Evolutionary conservation across 2,888 invertebrate species (phyloP), one percentile per base, ranked within the genome.

Genomic region (Spilarctia lutea): DNA sequence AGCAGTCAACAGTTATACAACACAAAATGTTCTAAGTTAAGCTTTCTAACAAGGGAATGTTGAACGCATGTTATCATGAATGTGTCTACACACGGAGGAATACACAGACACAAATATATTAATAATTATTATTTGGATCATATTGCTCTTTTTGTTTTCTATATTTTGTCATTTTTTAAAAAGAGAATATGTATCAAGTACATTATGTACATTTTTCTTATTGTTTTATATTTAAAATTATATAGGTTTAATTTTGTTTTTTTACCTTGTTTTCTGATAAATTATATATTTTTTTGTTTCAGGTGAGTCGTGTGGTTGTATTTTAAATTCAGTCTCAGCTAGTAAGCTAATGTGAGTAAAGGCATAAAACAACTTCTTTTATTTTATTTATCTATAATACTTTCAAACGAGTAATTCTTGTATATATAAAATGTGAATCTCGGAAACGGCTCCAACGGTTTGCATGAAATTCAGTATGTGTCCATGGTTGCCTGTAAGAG

Each of bases 241-340:
- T 20, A 7, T 8, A 8, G 8, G 20, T 20, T 52, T 52, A 20
- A 8, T 20, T 24, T 52, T 24, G 11, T 11, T n/a, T 56, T n/a
- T 11, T n/a, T 56, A 4, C 13, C 0, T 30, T 3, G 0, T 16
- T 6, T 27, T 27, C 16, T 16, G 11, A 27, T 30, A 13, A 63
- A 63, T 63, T 0, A 27, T 60, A 27, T 63, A n/a, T n/a, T n/a
- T 80, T 75, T 78, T 85, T 16, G 24, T 70, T 83, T 67, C 86
- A 87, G 88, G 66, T 72, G 39, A 66, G 72, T 72, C 67, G 11
- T 67, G 42, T 39, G 10, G 30, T n/a, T 10, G 27, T 27, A 3
- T 35, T 0, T 68, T 6, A n/a, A 69, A 56, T 16, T 52, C 33
- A 13, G 24, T 52, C 24, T 33, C 30, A 68, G 13, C 20, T 45